Evolutionary conservation across 2,888 invertebrate species (phyloP), one percentile per base, ranked within the genome.

Genomic region (Penaeus monodon): DNA sequence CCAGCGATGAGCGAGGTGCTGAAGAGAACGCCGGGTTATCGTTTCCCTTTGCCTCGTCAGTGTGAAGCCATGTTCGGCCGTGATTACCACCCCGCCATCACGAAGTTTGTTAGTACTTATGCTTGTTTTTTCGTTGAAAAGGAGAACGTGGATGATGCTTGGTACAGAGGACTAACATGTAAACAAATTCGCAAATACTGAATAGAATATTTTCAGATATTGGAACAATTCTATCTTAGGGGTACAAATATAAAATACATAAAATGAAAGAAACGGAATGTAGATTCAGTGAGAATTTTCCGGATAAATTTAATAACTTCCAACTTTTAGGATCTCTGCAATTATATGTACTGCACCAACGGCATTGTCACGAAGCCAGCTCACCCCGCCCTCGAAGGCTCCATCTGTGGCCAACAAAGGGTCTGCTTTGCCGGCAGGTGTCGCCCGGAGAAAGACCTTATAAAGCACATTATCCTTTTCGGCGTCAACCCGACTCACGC

Each of bases 311-410:
- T 70, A n/a, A 29, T 29, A 0, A 70, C 33, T 33, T n/a, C 7
- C 22, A 29, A 33, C 29, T 73, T 24, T 22, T n/a, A n/a, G 81
- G 86, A 86, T 66, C 27, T 88, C 29, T 92, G 92, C 92, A 89
- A 90, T 68, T 88, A 89, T 57, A 73, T 89, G 74, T 86, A 88
- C 73, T 90, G 90, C 77, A 89, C 85, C 64, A 88, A 88, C 77
- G 88, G 88, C 20, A 88, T 83, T 63, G 86, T 88, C 57, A 86
- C 88, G 12, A 90, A 92, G 76, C 91, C 92, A 1, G 91, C 92
- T 2, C 92, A 92, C 91, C n/a, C 97, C 0, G 97, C 97, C 0
- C 92, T 97, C 10, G 97, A 97, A 92, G 97, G 96, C 22, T 93
- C 93, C 1, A 91, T 91, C 64, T 94, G 94, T 90, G 93, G 93